phyloP scores from a whole-genome alignment of 1,140 invertebrate species.

The Bombus ignitus region DNA sequence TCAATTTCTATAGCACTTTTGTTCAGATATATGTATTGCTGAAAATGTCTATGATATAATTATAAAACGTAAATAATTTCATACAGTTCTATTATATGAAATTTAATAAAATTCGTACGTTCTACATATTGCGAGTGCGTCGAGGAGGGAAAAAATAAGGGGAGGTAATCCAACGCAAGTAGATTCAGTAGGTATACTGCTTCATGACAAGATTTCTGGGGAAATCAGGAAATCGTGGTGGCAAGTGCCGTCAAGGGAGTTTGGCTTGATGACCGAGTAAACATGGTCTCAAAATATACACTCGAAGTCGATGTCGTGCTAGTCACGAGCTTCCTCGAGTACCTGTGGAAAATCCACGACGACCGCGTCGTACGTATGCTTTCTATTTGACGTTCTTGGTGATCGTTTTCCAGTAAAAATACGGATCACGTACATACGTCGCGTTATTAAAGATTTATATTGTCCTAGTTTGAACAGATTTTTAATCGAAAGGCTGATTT shows the following conservation, averaged over 20 bases:
- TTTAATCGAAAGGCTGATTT: not conserved
- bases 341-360: slow-evolving; percentile 10
- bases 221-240: slow-evolving; percentile 35
- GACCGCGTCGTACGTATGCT: not conserved
- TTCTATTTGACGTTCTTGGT: not conserved
- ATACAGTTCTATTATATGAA: not conserved
- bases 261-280: slow-evolving; percentile 35
- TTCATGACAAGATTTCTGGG: slow-evolving; percentile 37
- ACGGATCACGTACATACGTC: not conserved
- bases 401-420: not conserved
- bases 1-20: too few relatives aligned
- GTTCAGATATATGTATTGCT: not conserved
- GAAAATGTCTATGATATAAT: not conserved
- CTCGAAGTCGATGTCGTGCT: slow-evolving; percentile 32
- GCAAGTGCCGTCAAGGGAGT: slow-evolving; percentile 41
- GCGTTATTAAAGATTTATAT: not conserved
- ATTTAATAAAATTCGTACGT: not conserved
- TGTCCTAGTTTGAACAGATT: not conserved
- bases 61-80: not conserved
- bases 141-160: too few relatives aligned
- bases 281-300: slow-evolving; percentile 41
- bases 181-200: not conserved
- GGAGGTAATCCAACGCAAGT: not conserved
- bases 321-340: not conserved
- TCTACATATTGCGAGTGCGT: not conserved